These are phyloP conservation scores for Agrotis ipsilon DNA, from an alignment of 2,888 invertebrate genomes.

Conservation along the genomic window DNA sequence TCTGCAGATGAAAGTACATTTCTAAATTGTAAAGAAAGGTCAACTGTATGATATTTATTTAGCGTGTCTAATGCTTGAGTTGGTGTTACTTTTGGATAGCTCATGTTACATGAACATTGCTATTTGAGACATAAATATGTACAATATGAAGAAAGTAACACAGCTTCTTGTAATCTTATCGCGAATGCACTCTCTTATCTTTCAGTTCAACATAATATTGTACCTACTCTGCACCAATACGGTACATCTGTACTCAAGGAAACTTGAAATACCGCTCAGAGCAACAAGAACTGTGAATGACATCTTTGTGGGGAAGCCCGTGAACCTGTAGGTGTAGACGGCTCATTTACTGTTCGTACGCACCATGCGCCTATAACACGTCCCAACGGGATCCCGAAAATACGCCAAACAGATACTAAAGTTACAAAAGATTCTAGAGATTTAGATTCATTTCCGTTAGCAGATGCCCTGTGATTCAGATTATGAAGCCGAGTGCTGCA, in stretches of 20 bases:
- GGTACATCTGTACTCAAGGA: constrained; percentile 42
- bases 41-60: constrained; percentile 8
- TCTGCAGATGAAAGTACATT: constrained; percentile 38
- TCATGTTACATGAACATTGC: neutral
- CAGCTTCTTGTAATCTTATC: constrained; percentile 32
- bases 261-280: constrained; percentile 41
- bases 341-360: constrained; percentile 24
- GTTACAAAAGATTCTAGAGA: constrained; percentile 2
- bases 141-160: constrained; percentile 12
- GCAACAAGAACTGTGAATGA: constrained; percentile 43
- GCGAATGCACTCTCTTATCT: constrained; percentile 44
- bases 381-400: constrained; percentile 12
- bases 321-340: constrained; percentile 1
- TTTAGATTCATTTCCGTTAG: constrained; percentile 50
- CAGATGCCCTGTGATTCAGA: constrained; percentile 36
- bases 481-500: constrained; percentile 30
- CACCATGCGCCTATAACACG: neutral
- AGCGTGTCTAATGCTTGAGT: neutral
- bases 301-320: constrained; percentile 42
- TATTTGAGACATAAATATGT: neutral
- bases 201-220: constrained; percentile 35
- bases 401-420: constrained; percentile 5
- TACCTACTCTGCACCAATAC: constrained; percentile 16
- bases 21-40: constrained; percentile 27
- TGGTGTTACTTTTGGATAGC: constrained; percentile 14